Base-by-base conservation (phyloP, 1,140 invertebrate genomes). In the Drosophila santomea region DNA sequence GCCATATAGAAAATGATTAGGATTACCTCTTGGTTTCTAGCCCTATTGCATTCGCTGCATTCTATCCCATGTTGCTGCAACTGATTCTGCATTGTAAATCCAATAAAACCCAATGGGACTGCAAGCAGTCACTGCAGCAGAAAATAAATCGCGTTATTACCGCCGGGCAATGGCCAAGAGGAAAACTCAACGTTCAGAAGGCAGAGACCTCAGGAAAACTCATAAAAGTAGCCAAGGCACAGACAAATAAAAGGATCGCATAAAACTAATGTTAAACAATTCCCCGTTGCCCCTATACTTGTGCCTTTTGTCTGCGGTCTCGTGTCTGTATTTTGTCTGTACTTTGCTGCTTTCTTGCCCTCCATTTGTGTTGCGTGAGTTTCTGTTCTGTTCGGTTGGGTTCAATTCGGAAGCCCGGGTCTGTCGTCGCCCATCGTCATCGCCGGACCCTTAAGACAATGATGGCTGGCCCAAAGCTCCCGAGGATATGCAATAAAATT, bases 31-130 rank as follows among this genome's bases (percentile, higher is more conserved):
- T 32, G 32, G 32, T 8, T 32, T 32, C 28, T 32, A 32, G 28
- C 7, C 32, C 32, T 8, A 32, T 32, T 10, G 32, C 28, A 32
- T 54, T 36, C 23, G 32, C 4, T 28, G 7, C 14, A 2, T 12
- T 35, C 2, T n/a, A 5, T 20, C 17, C 25, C 23, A 44, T 60
- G 28, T 39, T 64, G 25, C 38, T 64, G 52, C 66, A 79, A 50
- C 56, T 23, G 45, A 17, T 47, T 76, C 55, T 47, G 44, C 44
- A 35, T 48, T 41, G 66, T 23, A 43, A 10, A 59, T 43, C 47
- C 59, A 73, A 88, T 86, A 74, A 86, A 88, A 88, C 69, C 79
- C 89, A 89, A 89, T 88, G 84, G 83, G 84, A 86, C 80, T 89
- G 32, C 32, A 32, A 2, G 32, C 32, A 32, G 32, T 32, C 32